Percentiles rank a stretch among this genome's conserved stretches.
phyloP scores from a whole-genome alignment of 2,113 vertebrate species.

The Tragelaphus strepsiceros region DNA sequence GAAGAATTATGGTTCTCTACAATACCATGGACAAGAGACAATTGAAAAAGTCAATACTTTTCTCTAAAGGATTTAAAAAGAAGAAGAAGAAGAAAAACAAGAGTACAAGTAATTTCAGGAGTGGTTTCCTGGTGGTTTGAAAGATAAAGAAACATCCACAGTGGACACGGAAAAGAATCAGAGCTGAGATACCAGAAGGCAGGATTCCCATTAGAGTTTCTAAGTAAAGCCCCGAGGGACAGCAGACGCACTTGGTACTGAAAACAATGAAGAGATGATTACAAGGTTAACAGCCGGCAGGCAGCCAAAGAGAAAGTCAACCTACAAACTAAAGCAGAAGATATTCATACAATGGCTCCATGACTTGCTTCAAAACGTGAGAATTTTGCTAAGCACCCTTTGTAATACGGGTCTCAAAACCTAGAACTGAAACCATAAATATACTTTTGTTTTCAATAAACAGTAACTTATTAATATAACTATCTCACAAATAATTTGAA shows the following conservation, averaged over 20 bases:
- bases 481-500: background rate
- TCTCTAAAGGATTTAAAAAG: background rate
- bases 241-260: accelerated
- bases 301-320: accelerated
- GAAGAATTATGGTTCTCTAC: accelerated
- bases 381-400: accelerated
- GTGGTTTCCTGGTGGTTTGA: no score
- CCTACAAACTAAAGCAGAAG: background rate
- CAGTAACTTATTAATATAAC: background rate
- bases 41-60: accelerated
- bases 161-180: background rate
- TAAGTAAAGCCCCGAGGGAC: background rate
- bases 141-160: background rate
- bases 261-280: background rate
- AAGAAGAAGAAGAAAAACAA: background rate
- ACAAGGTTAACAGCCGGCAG: background rate
- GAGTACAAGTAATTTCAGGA: background rate
- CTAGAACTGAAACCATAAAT: accelerated
- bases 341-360: accelerated
- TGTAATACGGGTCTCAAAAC: background rate
- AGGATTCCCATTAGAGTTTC: accelerated
- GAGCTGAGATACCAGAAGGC: accelerated
- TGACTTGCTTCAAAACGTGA: accelerated
- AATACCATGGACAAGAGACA: accelerated
- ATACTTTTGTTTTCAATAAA: background rate